Conservation (phyloP, 2,888 invertebrate genomes). For the Acrobasis suavella region DNA sequence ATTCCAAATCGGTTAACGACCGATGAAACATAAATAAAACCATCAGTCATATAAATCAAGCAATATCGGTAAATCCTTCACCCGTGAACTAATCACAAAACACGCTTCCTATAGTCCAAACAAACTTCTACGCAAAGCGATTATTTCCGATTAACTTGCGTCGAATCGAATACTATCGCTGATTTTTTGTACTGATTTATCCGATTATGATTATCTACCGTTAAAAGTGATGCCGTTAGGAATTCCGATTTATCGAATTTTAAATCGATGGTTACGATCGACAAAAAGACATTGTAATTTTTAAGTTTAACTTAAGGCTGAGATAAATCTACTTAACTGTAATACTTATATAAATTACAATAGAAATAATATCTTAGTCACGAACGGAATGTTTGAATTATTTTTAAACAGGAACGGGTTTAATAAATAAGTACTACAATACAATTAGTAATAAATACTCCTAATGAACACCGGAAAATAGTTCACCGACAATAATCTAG, state of each 20-base stretch:
- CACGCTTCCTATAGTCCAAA: slow-evolving; percentile 49
- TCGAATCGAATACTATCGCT: slow-evolving; percentile 56
- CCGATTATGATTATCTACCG: slow-evolving; percentile 71
- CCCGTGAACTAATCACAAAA: slow-evolving; percentile 50
- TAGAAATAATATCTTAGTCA: slow-evolving; percentile 6
- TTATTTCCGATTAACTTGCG: slow-evolving; percentile 67
- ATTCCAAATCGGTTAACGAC: slow-evolving; percentile 40
- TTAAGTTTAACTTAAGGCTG: not conserved
- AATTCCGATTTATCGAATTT: slow-evolving; percentile 64
- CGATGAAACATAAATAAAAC: slow-evolving; percentile 41
- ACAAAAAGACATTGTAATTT: slow-evolving; percentile 34
- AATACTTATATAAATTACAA: not conserved
- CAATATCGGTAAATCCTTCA: slow-evolving; percentile 47
- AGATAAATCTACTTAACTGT: slow-evolving; percentile 10
- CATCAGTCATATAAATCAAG: slow-evolving; percentile 38
- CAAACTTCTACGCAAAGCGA: slow-evolving; percentile 57
- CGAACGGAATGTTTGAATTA: not conserved
- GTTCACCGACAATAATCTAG: no score
- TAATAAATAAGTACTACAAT: not conserved
- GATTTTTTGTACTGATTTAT: slow-evolving; percentile 61
- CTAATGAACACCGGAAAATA: no score
- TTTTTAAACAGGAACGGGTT: not conserved
- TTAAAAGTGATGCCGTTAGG: slow-evolving; percentile 69
- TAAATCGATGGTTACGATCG: slow-evolving; percentile 38
- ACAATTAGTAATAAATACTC: no score